phyloP scores from a whole-genome alignment of 2,888 invertebrate species.

The Sarcophaga caerulescens region DNA sequence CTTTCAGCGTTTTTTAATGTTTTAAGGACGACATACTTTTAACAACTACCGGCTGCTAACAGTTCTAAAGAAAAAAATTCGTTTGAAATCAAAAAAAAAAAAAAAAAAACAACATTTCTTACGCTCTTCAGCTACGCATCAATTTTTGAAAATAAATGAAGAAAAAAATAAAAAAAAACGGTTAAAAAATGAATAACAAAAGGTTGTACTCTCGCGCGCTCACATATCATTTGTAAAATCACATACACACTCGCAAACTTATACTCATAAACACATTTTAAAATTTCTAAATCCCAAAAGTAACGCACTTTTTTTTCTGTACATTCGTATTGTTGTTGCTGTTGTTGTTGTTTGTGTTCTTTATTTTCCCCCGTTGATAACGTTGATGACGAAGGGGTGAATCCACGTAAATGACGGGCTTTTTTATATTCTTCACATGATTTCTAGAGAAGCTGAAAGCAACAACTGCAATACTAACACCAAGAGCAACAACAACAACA shows the following conservation, averaged over 20 bases:
- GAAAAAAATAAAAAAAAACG: constrained; percentile 48
- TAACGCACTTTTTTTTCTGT: constrained; percentile 49
- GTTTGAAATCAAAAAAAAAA: neutral
- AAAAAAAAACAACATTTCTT: constrained; percentile 29
- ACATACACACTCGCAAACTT: constrained; percentile 22
- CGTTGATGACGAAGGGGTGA: constrained; percentile 66
- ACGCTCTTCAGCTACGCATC: constrained; percentile 65
- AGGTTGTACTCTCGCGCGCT: constrained; percentile 20
- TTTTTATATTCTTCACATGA: constrained; percentile 46
- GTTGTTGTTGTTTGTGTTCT: constrained; percentile 10
- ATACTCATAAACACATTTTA: constrained; percentile 30
- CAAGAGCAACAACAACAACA: constrained; percentile 49
- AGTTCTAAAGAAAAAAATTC: constrained; percentile 51
- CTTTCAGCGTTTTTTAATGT: constrained; percentile 56
- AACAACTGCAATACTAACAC: constrained; percentile 24
- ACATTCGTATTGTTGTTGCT: too few relatives aligned
- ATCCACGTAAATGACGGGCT: constrained; percentile 67
- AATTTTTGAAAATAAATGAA: constrained; percentile 58
- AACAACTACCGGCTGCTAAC: constrained; percentile 63
- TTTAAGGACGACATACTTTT: constrained; percentile 60
- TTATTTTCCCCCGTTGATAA: constrained; percentile 62
- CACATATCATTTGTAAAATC: constrained; percentile 54
- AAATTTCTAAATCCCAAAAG: constrained; percentile 61
- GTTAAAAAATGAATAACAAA: constrained; percentile 50
- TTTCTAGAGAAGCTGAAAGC: constrained; percentile 55